Evolutionary conservation across 2,113 vertebrate species (phyloP).

Genomic region (Xiphias gladius): DNA sequence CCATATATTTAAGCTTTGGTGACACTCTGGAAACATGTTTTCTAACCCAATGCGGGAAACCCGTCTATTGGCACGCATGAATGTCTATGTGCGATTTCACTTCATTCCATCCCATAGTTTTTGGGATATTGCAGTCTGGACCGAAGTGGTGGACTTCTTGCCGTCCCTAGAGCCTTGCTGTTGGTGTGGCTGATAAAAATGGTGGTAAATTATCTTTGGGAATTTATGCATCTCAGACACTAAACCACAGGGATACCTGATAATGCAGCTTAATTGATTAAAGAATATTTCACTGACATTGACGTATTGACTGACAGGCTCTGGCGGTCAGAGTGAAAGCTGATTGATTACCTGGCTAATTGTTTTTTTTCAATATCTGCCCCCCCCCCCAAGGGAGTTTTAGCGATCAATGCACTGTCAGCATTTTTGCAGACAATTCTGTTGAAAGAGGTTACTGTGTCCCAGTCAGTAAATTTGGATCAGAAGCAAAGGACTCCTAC

Average conservation of each 20-base stretch:
- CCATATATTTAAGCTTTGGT: no score
- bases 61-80: no score
- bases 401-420: slow-evolving; percentile 27
- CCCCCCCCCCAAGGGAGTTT: slow-evolving; percentile 4
- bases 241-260: background rate
- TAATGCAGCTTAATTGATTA: slow-evolving; percentile 13
- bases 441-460: slow-evolving; percentile 47
- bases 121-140: no score
- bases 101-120: background rate
- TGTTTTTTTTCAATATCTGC: slow-evolving; percentile 61
- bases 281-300: slow-evolving; percentile 29
- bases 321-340: slow-evolving; percentile 27
- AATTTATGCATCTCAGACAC: background rate
- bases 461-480: slow-evolving; percentile 14
- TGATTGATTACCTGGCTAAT: slow-evolving; percentile 55
- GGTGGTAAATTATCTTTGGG: background rate
- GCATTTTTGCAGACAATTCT: slow-evolving; percentile 43
- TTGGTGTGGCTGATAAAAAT: background rate
- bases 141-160: no score
- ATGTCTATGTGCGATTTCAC: background rate
- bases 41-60: no score
- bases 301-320: slow-evolving; percentile 42
- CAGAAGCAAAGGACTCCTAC: background rate
- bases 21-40: no score
- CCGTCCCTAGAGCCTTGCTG: background rate